Evolutionary conservation across 2,113 vertebrate genomes (phyloP).

Genomic region (Cyprinodon tularosa): DNA sequence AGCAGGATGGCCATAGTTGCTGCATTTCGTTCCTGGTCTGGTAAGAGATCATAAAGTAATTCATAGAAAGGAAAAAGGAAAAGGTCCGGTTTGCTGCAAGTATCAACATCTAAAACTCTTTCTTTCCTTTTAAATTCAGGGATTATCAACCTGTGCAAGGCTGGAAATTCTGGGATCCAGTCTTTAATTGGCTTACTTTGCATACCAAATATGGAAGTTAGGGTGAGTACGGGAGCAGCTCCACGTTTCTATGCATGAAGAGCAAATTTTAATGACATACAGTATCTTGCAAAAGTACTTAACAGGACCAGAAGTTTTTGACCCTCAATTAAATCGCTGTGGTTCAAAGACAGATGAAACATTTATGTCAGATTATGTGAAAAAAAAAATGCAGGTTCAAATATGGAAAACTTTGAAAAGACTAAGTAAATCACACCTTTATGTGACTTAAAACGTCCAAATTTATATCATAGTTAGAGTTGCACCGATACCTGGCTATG

Average conservation of each 20-base stretch:
- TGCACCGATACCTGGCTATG: too few relatives aligned
- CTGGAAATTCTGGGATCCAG: constrained; percentile 96
- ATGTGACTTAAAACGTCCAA: too few relatives aligned
- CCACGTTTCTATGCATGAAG: neutral
- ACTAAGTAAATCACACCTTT: too few relatives aligned
- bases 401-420: too few relatives aligned
- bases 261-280: neutral
- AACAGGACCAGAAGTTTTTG: neutral
- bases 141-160: constrained; percentile 97
- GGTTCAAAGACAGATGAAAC: neutral
- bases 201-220: constrained; percentile 99
- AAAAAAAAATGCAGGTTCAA: neutral
- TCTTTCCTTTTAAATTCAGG: constrained; percentile 74
- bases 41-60: constrained; percentile 75
- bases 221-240: constrained; percentile 81
- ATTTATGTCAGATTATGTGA: neutral
- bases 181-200: constrained; percentile 97
- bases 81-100: neutral
- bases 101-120: neutral
- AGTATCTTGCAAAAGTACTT: neutral
- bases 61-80: neutral
- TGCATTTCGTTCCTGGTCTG: constrained; percentile 97
- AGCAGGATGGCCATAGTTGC: constrained; percentile 98
- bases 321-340: neutral
- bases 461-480: too few relatives aligned